Evolutionary conservation across 1,140 invertebrate genomes (phyloP), one percentile per base, ranked within the genome.

Genomic region (Harlomillsia oculata): DNA sequence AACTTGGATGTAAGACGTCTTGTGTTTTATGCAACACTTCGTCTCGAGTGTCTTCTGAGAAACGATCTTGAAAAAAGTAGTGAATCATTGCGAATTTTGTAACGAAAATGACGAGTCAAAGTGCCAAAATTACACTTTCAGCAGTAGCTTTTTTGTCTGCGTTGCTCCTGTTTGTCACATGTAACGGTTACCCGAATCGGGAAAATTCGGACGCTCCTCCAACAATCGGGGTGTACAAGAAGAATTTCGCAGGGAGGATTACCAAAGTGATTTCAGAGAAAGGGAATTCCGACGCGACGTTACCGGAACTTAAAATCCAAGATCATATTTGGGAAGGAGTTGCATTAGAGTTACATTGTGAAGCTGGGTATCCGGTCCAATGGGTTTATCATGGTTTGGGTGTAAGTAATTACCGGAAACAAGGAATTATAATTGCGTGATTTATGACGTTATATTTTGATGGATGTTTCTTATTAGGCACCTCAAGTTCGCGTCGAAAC

Each of bases 251-350:
- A 28, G 59, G 54, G 4, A 18, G 39, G 14, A 30, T 56, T 23
- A 28, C 30, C 11, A 37, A 53, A 11, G 41, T 55, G 18, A 56
- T 61, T 16, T 51, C 39, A 16, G 37, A 36, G 26, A 36, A 11
- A 11, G 36, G 44, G 18, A 56, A 52, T 32, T 23, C 29, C 0
- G 59, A 61, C 37, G 53, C 52, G 1, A 56, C 59, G n/a, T 45
- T 61, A 16, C 59, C 59, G n/a, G 23, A 32, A 14, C 41, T 61
- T 28, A 30, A 48, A 1, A 34, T 61, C n/a, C 48, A 61, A 36
- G 59, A 61, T 53, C 59, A 61, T 28, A 61, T 56, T 48, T 61
- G 59, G 59, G 52, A 61, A 39, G 59, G 59, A 20, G 44, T 56
- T 44, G 52, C 53, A 16, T 18, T 61, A n/a, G 30, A 56, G n/a